Percentiles rank a stretch among this genome's conserved stretches.
Evolutionary conservation across 2,113 vertebrate genomes (phyloP).

Genomic region (Accipiter virgatus): DNA sequence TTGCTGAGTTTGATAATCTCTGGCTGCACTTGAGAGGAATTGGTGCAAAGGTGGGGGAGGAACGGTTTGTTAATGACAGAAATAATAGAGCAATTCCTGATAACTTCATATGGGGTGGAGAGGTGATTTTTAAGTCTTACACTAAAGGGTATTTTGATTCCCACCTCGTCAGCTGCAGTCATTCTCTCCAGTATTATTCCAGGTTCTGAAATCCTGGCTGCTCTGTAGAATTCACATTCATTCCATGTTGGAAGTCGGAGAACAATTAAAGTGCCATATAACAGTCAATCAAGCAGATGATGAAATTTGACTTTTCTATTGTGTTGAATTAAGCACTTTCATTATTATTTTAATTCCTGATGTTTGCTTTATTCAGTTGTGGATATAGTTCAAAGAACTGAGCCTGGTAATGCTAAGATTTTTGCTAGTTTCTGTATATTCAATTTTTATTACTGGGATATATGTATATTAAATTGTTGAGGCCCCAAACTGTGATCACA

Average conservation of each 20-base stretch:
- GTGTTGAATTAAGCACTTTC: constrained; percentile 15
- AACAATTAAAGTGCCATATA: background rate
- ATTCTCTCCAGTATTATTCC: background rate
- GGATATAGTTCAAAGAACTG: background rate
- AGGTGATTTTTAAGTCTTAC: background rate
- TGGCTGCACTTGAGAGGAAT: constrained; percentile 60
- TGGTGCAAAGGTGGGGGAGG: background rate
- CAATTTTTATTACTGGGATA: background rate
- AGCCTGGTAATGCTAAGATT: background rate
- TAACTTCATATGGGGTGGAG: background rate
- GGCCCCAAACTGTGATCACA: background rate
- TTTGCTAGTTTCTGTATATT: background rate
- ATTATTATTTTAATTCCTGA: background rate
- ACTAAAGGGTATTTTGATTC: background rate
- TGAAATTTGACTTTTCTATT: constrained; percentile 35
- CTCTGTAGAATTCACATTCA: background rate
- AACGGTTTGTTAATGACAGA: constrained; percentile 57
- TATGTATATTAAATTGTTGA: background rate
- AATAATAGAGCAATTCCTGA: constrained; percentile 56
- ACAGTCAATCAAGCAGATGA: constrained; percentile 41
- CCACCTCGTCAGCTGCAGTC: background rate
- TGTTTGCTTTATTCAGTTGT: background rate
- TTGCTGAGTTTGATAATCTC: constrained; percentile 64
- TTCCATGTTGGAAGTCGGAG: background rate
- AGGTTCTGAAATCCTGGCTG: constrained; percentile 2